Base-by-base conservation (phyloP, 2,888 invertebrate genomes). In the Tortricodes alternella region DNA sequence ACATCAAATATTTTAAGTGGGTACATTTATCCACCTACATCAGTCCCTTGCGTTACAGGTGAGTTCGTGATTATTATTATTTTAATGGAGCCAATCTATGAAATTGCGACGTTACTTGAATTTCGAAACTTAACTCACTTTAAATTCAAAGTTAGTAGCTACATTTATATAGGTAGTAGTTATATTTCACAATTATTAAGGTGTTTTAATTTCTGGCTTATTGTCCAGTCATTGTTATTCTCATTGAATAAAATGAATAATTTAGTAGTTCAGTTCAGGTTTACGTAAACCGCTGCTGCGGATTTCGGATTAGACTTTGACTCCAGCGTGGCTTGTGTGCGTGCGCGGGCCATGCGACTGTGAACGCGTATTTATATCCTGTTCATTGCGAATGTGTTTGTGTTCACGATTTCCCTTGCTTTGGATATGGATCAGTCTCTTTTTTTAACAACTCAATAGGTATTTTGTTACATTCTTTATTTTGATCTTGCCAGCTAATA, bases 261-360 rank as follows among this genome's bases (percentile, higher is more conserved):
- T 50, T 51, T 18, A 51, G 56, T 59, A 59, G 46, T 56, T 44
- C 34, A 37, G 44, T 69, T n/a, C n/a, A n/a, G n/a, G n/a, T n/a
- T 66, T 68, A 70, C 65, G 68, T 74, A 70, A 73, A 74, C 66
- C 62, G 56, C 57, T 46, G 60, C 59, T 59, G 58, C 63, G 66
- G 67, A 62, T 67, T 71, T 71, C 66, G 62, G 77, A 76, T 84
- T 88, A 86, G 88, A 89, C 88, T 89, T 88, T 88, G 89, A 87
- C 86, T 86, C 87, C 78, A 73, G 71, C 70, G 66, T 58, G 61
- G 66, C 64, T 53, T 70, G 80, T 73, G 72, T 80, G 84, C 75
- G 83, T 83, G 77, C 66, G 73, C 69, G 63, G 38, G 66, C 67
- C 61, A 61, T n/a, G 29, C 29, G 21, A 21, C n/a, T 68, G 71